Evolutionary conservation across 2,888 invertebrate species (phyloP).

Genomic region (Leptinotarsa haldemani): DNA sequence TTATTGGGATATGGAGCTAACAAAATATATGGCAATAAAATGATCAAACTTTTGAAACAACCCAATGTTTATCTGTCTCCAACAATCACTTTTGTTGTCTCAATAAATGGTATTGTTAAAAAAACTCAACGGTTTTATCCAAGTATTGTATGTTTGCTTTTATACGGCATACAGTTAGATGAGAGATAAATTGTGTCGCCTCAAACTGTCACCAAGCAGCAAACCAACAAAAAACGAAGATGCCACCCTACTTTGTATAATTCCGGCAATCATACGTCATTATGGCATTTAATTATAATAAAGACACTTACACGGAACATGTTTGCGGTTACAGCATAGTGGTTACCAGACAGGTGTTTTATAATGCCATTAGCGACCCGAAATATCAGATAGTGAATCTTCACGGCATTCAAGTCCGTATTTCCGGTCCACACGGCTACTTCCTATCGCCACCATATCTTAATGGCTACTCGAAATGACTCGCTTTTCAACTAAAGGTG

Average conservation of each 20-base stretch:
- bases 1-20: too few relatives aligned
- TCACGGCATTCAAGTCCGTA: constrained; percentile 58
- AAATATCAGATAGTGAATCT: constrained; percentile 58
- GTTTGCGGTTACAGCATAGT: constrained; percentile 36
- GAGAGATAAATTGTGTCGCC: background rate
- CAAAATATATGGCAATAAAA: too few relatives aligned
- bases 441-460: constrained; percentile 57
- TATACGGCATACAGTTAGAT: background rate
- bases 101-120: too few relatives aligned
- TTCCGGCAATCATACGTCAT: constrained; percentile 21
- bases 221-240: background rate
- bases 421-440: constrained; percentile 58
- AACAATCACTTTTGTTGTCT: too few relatives aligned
- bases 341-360: constrained; percentile 56
- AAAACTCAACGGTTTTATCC: too few relatives aligned
- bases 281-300: constrained; percentile 30
- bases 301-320: constrained; percentile 38
- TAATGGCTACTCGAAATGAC: constrained; percentile 57
- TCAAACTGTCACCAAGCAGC: background rate
- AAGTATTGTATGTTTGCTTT: too few relatives aligned
- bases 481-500: constrained; percentile 57
- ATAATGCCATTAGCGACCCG: constrained; percentile 56
- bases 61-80: too few relatives aligned
- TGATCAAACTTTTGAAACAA: too few relatives aligned
- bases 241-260: constrained; percentile 11